Conservation (phyloP, 2,113 vertebrate species). For the Puffinus mauretanicus region DNA sequence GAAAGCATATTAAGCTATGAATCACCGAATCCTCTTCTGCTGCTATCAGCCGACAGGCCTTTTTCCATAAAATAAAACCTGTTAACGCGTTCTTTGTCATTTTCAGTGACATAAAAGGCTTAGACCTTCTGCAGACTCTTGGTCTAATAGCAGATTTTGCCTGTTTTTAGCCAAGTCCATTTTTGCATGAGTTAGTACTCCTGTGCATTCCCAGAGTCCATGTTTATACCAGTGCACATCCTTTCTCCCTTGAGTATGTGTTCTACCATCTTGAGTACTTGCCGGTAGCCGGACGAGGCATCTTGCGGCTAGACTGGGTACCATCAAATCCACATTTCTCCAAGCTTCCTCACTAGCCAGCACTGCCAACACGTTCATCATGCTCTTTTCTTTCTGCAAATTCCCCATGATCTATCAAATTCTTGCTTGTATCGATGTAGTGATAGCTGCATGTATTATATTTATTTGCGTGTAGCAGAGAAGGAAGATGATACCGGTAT, state of each 20-base stretch:
- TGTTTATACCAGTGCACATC: neutral
- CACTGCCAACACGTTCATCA: neutral
- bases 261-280: neutral
- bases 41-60: neutral
- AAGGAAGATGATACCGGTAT: neutral
- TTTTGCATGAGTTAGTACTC: neutral
- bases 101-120: constrained; percentile 17
- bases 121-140: neutral
- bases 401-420: neutral
- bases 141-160: neutral
- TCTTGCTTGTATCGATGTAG: neutral
- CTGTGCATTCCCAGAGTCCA: neutral
- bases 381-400: neutral
- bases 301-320: accelerated
- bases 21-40: constrained; percentile 2
- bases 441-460: neutral
- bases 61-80: neutral
- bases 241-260: neutral
- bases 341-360: neutral
- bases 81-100: neutral
- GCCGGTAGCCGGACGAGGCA: neutral
- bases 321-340: neutral
- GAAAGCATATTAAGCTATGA: neutral
- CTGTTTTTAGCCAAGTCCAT: neutral
- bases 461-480: neutral